phyloP scores from a whole-genome alignment of 2,797 vertebrate species.

The Premnoplex brunnescens region DNA sequence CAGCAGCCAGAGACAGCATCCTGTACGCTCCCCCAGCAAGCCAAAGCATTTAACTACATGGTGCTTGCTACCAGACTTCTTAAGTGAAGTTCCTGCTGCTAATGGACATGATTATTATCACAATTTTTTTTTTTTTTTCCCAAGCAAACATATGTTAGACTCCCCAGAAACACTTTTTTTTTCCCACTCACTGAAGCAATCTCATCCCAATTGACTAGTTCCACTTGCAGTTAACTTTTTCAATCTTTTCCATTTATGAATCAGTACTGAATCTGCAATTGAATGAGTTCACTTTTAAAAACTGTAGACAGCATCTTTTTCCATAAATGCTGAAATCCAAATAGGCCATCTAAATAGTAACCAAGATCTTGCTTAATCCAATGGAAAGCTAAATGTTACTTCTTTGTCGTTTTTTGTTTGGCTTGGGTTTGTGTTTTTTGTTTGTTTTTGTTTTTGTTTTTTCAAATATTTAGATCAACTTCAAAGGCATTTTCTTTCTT shows the following conservation, averaged over 20 bases:
- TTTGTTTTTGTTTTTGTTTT: not conserved
- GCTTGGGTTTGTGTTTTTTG: not conserved
- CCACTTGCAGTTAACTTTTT: not conserved
- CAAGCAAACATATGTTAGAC: not conserved
- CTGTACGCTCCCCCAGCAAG: not conserved
- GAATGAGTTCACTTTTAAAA: not conserved
- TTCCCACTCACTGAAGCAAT: not conserved
- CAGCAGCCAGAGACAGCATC: not conserved
- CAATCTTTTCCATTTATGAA: not conserved
- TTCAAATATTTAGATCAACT: not conserved
- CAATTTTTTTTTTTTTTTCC: fast-evolving
- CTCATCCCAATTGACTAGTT: not conserved
- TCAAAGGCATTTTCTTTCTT: not conserved
- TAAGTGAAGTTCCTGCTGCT: not conserved
- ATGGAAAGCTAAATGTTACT: not conserved
- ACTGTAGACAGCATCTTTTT: not conserved
- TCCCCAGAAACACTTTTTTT: not conserved
- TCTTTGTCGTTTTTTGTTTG: not conserved
- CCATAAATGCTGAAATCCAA: not conserved
- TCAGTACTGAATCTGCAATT: not conserved
- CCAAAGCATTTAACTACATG: not conserved
- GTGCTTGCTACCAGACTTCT: not conserved
- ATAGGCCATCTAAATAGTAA: not conserved
- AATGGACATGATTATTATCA: not conserved
- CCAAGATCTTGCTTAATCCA: not conserved